Evolutionary conservation across 2,113 vertebrate genomes (phyloP).

Genomic region (Leuciscus idus): DNA sequence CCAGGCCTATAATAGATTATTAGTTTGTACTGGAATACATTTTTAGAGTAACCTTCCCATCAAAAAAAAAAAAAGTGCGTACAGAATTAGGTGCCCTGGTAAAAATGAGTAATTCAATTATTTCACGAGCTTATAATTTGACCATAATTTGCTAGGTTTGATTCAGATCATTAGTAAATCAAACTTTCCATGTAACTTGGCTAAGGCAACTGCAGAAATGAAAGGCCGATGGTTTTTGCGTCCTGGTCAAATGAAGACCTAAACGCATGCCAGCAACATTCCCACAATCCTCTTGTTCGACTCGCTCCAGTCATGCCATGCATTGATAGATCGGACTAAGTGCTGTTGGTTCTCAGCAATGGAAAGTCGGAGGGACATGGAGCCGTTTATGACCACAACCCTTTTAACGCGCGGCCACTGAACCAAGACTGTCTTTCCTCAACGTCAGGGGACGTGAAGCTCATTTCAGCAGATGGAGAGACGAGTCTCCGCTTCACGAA

Average conservation of each 20-base stretch:
- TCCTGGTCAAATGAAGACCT: conserved; percentile 46
- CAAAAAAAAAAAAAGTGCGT: neutral
- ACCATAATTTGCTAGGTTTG: conserved; percentile 56
- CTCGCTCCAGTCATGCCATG: conserved; percentile 45
- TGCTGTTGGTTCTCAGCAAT: conserved; percentile 39
- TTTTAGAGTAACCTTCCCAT: conserved; percentile 29
- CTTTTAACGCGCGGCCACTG: conserved; percentile 65
- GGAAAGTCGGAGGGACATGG: conserved; percentile 56
- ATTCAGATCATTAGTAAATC: conserved; percentile 61
- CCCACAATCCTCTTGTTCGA: conserved; percentile 51
- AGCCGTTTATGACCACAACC: conserved; percentile 60
- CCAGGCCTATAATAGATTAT: neutral
- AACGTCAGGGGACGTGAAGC: conserved; percentile 60
- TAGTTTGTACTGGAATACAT: conserved; percentile 7
- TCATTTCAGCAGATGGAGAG: conserved; percentile 65
- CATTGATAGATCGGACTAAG: conserved; percentile 49
- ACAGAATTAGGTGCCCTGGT: conserved; percentile 35
- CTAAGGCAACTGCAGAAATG: conserved; percentile 40
- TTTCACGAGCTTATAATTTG: conserved; percentile 54
- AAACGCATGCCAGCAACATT: conserved; percentile 43
- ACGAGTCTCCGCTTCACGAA: conserved; percentile 68
- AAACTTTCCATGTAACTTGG: conserved; percentile 62
- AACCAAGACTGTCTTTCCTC: conserved; percentile 67
- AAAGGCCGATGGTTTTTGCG: conserved; percentile 50
- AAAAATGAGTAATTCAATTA: conserved; percentile 54